Evolutionary conservation across 2,797 vertebrate genomes (phyloP).

Genomic region (Mionectes olivaceus): DNA sequence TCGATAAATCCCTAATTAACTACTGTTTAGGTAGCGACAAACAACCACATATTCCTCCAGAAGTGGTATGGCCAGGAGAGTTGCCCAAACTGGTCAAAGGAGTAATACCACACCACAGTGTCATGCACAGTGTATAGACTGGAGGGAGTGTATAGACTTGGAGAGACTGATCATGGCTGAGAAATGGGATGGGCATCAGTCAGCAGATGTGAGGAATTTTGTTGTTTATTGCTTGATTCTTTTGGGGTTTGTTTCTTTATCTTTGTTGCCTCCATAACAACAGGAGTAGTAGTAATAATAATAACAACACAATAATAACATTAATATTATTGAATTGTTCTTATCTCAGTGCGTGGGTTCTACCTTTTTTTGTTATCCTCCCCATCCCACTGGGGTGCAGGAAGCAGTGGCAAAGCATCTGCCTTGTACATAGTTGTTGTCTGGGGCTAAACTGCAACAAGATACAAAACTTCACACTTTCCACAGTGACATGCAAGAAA

Average conservation of each 20-base stretch:
- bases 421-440: not conserved
- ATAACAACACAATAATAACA: not conserved
- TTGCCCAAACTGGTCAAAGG: not conserved
- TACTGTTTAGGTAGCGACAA: not conserved
- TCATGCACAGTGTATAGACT: not conserved
- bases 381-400: not conserved
- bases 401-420: not conserved
- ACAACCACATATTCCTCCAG: not conserved
- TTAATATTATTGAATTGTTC: not conserved
- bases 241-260: not conserved
- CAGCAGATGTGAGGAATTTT: not conserved
- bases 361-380: not conserved
- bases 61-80: not conserved
- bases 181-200: too few species aligned
- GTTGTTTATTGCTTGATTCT: not conserved
- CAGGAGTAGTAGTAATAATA: not conserved
- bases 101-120: rapidly evolving
- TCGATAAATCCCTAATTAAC: not conserved
- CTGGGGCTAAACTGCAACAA: not conserved
- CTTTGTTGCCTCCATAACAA: not conserved
- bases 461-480: not conserved
- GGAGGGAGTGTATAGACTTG: too few species aligned
- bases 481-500: not conserved
- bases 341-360: not conserved
- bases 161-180: not conserved